Base-by-base conservation (phyloP, 2,113 vertebrate genomes). In the Todiramphus chloris region DNA sequence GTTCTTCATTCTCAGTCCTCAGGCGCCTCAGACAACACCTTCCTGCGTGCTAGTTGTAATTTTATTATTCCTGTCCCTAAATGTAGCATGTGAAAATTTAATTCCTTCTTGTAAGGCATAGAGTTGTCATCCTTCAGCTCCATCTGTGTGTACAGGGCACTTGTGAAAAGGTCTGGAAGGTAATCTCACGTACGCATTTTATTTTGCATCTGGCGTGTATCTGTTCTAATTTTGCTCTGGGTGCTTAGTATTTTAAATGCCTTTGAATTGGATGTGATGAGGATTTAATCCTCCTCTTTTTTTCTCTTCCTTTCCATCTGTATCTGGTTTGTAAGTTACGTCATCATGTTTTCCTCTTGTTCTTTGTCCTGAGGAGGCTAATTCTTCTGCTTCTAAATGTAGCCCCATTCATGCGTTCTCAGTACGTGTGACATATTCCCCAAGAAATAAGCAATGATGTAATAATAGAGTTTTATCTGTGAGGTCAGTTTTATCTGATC, bases 301-400 rank as follows among this genome's bases (percentile, higher is more conserved):
- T 70, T 67, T 24, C 6, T 75, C 6, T 83, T 39, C 31, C 10
- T 15, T 78, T 5, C 39, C 25, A 30, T 83, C 60, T 87, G 15
- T 74, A 21, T 70, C 55, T 88, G 23, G 8, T 77, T 83, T 87
- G 16, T 63, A 88, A 83, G 41, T 89, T 83, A 67, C 0, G 0
- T 72, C 27, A 35, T 77, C n/a, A 39, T 70, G 67, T 68, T 89
- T 94, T 51, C 33, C 68, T 5, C 23, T 89, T 83, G 27, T 72
- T 83, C 68, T 83, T 78, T 86, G 63, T 74, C 33, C 43, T 39
- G 12, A 80, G 24, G 23, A 59, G 20, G 14, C 44, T 51, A 43
- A 67, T 92, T 94, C 37, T 95, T 89, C 69, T 28, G 7, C 44
- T 50, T 93, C 48, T 70, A 55, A 86, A 69, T 81, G 66, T 81